Base-by-base conservation (phyloP, 2,888 invertebrate genomes). In the Sinohyriopsis cumingii region DNA sequence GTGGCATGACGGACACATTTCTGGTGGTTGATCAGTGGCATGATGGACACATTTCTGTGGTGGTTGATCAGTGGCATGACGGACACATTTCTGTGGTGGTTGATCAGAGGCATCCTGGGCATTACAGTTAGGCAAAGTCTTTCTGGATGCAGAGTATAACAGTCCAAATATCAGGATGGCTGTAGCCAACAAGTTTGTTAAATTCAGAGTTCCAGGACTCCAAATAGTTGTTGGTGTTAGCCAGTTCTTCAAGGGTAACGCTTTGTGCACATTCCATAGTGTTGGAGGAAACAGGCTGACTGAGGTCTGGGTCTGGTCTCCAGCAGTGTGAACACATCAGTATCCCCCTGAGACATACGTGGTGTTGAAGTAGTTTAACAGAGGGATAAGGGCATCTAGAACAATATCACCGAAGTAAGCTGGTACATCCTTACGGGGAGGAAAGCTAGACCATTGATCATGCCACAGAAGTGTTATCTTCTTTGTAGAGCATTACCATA, bases 381-480 rank as follows among this genome's bases (percentile, higher is more conserved):
- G 55, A 19, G 22, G n/a, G 7, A n/a, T 24, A 25, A 65, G 53
- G n/a, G 12, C 3, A 12, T 65, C 55, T 45, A 59, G 59, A 20
- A 53, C n/a, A n/a, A n/a, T n/a, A n/a, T n/a, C n/a, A n/a, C n/a
- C 59, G 19, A 19, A 3, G 9, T 20, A 12, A 28, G 18, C 6
- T 33, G 45, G 65, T 57, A 33, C 7, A 5, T 12, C 65, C 57
- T 65, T 7, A 59, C 65, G 1, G 45, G 62, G n/a, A 62, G 33
- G 33, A 62, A 28, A 20, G 62, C 62, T 6, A 65, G 57, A 20
- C 33, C 45, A 53, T 65, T 59, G 5, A 65, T 9, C 65, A 65
- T 65, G 33, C 65, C 65, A 57, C 59, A 57, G 65, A 33, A 65
- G 65, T 59, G 59, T 33, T 53, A 53, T 65, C 57, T 24, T 57